Base-by-base conservation (phyloP, 1,140 invertebrate genomes). In the Drosophila insularis region DNA sequence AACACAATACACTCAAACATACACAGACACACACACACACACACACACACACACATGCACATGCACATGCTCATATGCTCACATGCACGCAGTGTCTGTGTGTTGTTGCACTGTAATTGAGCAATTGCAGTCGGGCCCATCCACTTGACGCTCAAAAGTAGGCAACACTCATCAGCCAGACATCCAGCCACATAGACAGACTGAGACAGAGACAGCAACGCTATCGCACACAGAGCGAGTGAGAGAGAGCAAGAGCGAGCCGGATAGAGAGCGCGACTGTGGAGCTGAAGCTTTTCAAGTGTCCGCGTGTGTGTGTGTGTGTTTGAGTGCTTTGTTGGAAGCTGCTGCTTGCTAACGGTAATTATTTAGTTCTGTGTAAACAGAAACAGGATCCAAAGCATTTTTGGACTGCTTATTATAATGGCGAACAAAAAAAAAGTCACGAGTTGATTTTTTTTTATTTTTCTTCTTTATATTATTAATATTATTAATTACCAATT, bases 81-180 rank as follows among this genome's bases (percentile, higher is more conserved):
- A 63, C 53, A 27, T 35, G 43, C 14, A 19, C 31, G 53, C n/a
- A 21, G 46, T 64, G 35, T 68, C 43, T 77, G 74, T 78, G 74
- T 77, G 74, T 63, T 66, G 78, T 79, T 82, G 76, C 74, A 68
- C 82, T 86, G 82, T 89, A 86, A 86, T 86, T 86, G 82, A 86
- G 84, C 82, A 86, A 89, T 87, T 89, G 82, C 78, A 75, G 64
- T 66, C 60, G 68, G 74, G 43, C 21, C 61, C n/a, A 50, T 19
- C 63, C 17, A 66, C 81, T 71, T 69, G 67, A 53, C 82, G 82
- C 82, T 79, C 56, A 54, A 89, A 86, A 86, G 79, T 89, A 86
- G 84, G 82, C 82, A 86, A 82, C 75, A 71, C 66, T 67, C 56
- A 61, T 75, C 72, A 68, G 70, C 14, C 40, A 35, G 35, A 14